Evolutionary conservation across 2,113 vertebrate species (phyloP).

Genomic region (Columba janthina): DNA sequence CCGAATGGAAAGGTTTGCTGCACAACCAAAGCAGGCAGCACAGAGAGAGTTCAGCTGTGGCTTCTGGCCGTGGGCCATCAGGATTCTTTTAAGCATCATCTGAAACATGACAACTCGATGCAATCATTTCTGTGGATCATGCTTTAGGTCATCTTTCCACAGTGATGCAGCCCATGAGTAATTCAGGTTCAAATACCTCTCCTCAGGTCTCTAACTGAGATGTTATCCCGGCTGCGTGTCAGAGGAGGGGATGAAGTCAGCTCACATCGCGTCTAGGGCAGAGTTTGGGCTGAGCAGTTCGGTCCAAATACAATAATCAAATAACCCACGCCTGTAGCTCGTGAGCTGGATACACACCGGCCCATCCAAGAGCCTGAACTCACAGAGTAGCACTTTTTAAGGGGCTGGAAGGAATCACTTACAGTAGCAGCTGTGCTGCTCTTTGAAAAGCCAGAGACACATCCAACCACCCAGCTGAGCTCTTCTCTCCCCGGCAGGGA

Average conservation of each 20-base stretch:
- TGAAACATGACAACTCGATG: constrained; percentile 51
- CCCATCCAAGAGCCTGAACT: background rate
- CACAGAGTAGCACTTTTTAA: background rate
- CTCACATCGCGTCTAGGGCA: background rate
- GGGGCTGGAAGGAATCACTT: constrained; percentile 8
- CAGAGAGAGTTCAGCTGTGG: constrained; percentile 44
- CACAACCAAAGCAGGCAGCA: constrained; percentile 29
- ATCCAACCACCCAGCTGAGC: background rate
- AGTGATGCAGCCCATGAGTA: constrained; percentile 32
- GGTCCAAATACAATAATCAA: rapidly evolving
- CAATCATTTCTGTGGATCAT: constrained; percentile 50
- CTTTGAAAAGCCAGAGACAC: background rate
- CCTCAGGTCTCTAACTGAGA: background rate
- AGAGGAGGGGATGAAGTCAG: background rate
- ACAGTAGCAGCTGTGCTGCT: constrained; percentile 27
- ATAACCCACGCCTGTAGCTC: rapidly evolving
- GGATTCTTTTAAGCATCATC: constrained; percentile 60
- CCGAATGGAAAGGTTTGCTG: constrained; percentile 17
- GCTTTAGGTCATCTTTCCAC: constrained; percentile 65
- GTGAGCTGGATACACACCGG: rapidly evolving
- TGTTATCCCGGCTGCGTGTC: background rate
- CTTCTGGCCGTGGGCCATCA: constrained; percentile 7
- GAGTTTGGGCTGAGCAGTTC: background rate
- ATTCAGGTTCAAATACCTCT: constrained; percentile 14
- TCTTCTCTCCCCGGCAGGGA: background rate